These are phyloP conservation scores for Hassar affinis DNA, from an alignment of 2,113 vertebrate genomes.

Conservation along the genomic window DNA sequence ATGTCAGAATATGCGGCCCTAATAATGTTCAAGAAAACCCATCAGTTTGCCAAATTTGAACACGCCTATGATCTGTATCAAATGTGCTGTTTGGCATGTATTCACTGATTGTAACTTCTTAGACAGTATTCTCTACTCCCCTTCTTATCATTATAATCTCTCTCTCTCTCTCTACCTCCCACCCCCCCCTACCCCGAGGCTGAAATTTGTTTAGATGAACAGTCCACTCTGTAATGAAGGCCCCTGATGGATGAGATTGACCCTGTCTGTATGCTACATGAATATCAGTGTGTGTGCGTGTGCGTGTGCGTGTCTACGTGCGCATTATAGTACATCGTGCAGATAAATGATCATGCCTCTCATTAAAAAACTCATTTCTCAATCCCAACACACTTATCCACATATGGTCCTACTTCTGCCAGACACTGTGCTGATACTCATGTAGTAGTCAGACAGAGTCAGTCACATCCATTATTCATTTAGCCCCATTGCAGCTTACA, in stretches of 20 bases:
- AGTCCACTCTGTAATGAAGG: not conserved
- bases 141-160: not conserved
- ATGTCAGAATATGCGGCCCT: no score
- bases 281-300: slow-evolving; percentile 4
- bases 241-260: slow-evolving; percentile 1
- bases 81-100: not conserved
- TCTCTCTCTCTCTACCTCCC: not conserved
- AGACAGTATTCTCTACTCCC: not conserved
- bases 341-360: slow-evolving; percentile 11
- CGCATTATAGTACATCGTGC: not conserved
- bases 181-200: no score
- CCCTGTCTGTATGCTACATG: slow-evolving; percentile 19
- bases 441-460: slow-evolving; percentile 23
- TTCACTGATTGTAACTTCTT: not conserved
- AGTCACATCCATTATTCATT: slow-evolving; percentile 19
- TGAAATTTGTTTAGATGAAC: slow-evolving; percentile 1
- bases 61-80: not conserved
- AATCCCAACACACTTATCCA: slow-evolving; percentile 7
- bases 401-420: slow-evolving; percentile 11
- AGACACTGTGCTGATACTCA: slow-evolving; percentile 13
- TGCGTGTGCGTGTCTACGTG: not conserved
- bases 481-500: not conserved
- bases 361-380: slow-evolving; percentile 17
- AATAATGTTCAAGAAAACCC: no score
- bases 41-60: no score